Evolutionary conservation across 2,888 invertebrate species (phyloP).

Genomic region (Andrena fulva): DNA sequence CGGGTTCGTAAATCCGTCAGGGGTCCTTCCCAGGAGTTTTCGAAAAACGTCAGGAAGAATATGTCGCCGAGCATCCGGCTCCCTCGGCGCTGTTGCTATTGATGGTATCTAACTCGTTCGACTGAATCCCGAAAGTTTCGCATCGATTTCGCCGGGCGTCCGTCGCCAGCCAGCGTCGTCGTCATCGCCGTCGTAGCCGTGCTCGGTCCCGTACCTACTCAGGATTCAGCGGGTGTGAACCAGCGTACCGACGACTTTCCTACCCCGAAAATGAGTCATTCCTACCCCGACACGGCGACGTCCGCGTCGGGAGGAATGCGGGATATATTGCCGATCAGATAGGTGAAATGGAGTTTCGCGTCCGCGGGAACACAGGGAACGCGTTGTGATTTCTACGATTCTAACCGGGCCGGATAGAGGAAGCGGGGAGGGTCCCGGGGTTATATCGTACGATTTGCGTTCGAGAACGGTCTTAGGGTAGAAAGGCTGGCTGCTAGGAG

Average conservation of each 20-base stretch:
- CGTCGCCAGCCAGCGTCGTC: constrained; percentile 11
- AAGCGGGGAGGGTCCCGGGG: neutral
- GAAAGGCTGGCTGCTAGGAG: neutral
- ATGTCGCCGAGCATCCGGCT: constrained; percentile 56
- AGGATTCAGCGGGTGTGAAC: constrained; percentile 60
- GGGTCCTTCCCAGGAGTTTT: constrained; percentile 38
- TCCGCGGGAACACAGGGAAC: constrained; percentile 49
- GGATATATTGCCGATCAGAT: constrained; percentile 63
- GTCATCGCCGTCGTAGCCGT: constrained; percentile 8
- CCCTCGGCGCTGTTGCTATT: constrained; percentile 27
- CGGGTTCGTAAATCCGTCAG: constrained; percentile 72
- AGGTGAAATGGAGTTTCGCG: constrained; percentile 58
- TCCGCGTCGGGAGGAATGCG: constrained; percentile 44
- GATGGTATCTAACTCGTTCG: constrained; percentile 56
- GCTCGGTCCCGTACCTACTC: constrained; percentile 24
- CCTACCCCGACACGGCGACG: constrained; percentile 46
- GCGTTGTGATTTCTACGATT: constrained; percentile 38
- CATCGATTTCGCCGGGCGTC: constrained; percentile 54
- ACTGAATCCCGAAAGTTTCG: constrained; percentile 63
- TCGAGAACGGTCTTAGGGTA: neutral
- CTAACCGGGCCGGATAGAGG: neutral
- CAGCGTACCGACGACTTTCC: constrained; percentile 49
- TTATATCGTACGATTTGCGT: constrained; percentile 30
- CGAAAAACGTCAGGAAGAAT: constrained; percentile 62
- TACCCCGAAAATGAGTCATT: constrained; percentile 53